Conservation (phyloP, 2,113 vertebrate genomes). For the Catharus bicknelli region DNA sequence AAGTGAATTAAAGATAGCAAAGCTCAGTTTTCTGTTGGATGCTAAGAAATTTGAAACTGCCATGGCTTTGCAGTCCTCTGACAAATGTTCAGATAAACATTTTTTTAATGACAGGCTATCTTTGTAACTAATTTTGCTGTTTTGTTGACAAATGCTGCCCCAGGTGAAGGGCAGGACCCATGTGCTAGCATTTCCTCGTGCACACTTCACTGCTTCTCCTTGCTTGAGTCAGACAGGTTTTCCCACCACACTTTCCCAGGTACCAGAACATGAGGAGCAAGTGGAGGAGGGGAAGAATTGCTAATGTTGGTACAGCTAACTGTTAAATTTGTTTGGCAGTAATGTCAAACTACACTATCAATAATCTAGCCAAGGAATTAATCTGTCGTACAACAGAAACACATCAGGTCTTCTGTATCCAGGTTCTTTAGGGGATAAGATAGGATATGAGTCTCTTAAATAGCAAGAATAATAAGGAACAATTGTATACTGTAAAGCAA, state of each 20-base stretch:
- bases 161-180: background rate
- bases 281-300: rapidly evolving
- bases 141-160: background rate
- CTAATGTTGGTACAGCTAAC: background rate
- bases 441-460: background rate
- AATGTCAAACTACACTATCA: background rate
- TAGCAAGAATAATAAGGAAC: background rate
- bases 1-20: background rate
- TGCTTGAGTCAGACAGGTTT: background rate
- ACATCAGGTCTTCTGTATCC: background rate
- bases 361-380: background rate
- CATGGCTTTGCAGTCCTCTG: background rate
- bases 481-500: background rate
- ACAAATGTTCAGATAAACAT: background rate
- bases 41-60: background rate
- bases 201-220: background rate
- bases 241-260: rapidly evolving
- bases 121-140: background rate
- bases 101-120: background rate
- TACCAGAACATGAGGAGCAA: background rate
- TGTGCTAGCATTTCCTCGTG: background rate
- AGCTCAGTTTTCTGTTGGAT: background rate
- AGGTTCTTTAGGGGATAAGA: background rate
- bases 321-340: background rate
- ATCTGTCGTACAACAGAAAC: background rate